Percentiles rank a stretch among this genome's conserved stretches.
Conservation (phyloP, 37 sponge, comb jelly and placozoan species). For the Cliona cf. orientalis region DNA sequence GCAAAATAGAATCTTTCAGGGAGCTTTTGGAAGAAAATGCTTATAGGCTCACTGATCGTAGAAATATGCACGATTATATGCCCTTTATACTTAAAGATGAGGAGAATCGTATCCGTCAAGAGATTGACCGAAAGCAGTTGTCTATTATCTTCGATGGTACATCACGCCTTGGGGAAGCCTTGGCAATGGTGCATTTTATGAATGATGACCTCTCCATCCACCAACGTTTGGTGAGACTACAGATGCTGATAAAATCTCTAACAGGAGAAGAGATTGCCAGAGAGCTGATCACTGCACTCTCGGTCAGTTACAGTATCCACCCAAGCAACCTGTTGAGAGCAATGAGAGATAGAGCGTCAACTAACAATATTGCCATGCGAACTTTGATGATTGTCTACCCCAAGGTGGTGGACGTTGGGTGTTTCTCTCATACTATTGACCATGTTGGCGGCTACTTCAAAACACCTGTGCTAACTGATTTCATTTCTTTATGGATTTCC, state of each 20-base stretch:
- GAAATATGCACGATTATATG: constrained; percentile 19
- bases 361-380: constrained; percentile 24
- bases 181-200: constrained; percentile 9
- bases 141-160: constrained; percentile 55
- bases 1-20: constrained; percentile 28
- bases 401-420: neutral
- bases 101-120: neutral
- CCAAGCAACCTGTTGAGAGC: neutral
- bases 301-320: neutral
- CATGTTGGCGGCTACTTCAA: constrained; percentile 32
- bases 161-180: constrained; percentile 29
- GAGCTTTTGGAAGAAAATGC: constrained; percentile 46
- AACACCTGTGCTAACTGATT: constrained; percentile 24
- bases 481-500: constrained; percentile 19
- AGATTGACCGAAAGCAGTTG: constrained; percentile 18
- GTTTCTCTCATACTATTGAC: no score
- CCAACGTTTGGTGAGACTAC: neutral
- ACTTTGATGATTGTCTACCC: constrained; percentile 7
- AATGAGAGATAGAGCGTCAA: constrained; percentile 19
- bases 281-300: constrained; percentile 9
- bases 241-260: constrained; percentile 23
- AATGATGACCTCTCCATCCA: neutral
- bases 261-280: constrained; percentile 18
- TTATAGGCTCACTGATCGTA: constrained; percentile 12
- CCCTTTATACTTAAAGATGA: constrained; percentile 32